Evolutionary conservation across 1,140 invertebrate species (phyloP).

Genomic region (Oscheius sp.): DNA sequence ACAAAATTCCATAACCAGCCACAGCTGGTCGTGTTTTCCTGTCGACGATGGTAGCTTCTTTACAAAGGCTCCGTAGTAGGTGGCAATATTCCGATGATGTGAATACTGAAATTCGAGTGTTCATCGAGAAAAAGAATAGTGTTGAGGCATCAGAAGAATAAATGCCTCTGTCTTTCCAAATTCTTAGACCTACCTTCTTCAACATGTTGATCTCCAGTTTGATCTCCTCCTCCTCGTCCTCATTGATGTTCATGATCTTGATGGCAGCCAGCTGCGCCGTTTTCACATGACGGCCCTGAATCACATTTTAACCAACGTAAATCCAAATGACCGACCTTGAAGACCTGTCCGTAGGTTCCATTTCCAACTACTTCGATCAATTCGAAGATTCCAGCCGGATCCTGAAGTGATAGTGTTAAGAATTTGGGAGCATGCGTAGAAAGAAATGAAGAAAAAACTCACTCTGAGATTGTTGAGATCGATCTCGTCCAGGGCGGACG

Average conservation of each 20-base stretch:
- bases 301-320: constrained; percentile 25
- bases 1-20: constrained; percentile 99
- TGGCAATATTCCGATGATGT: constrained; percentile 98
- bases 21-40: constrained; percentile 95
- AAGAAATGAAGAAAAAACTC: background rate
- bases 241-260: constrained; percentile 99
- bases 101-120: constrained; percentile 74
- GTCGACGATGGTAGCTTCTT: constrained; percentile 86
- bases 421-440: background rate
- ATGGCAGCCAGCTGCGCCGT: constrained; percentile 98
- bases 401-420: constrained; percentile 67
- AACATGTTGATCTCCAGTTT: constrained; percentile 99
- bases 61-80: constrained; percentile 99
- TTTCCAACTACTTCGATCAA: constrained; percentile 99
- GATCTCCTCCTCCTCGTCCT: constrained; percentile 99
- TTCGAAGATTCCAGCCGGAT: constrained; percentile 99
- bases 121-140: constrained; percentile 1
- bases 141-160: background rate
- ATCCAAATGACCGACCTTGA: constrained; percentile 26
- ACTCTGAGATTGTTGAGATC: constrained; percentile 39
- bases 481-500: constrained; percentile 31
- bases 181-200: constrained; percentile 70
- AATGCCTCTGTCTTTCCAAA: background rate
- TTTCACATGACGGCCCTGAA: constrained; percentile 95
- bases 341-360: constrained; percentile 99